phyloP scores from a whole-genome alignment of 2,113 vertebrate species.

The Zootoca vivipara region DNA sequence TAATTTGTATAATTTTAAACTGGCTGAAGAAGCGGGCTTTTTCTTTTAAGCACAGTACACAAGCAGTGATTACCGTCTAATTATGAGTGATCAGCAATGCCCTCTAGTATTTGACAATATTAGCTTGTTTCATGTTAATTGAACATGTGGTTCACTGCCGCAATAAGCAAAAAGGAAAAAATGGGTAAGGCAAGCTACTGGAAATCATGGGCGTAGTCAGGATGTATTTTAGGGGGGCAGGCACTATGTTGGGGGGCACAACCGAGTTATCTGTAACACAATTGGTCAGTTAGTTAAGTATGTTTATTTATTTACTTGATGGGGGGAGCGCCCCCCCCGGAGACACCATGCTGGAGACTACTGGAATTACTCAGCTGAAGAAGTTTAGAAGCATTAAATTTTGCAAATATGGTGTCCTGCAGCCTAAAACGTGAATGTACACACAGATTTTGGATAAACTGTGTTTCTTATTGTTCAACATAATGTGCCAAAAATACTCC shows the following conservation, averaged over 20 bases:
- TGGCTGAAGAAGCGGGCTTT: not conserved
- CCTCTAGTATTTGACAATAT: conserved; percentile 1
- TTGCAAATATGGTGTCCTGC: not conserved
- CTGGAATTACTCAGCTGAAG: not conserved
- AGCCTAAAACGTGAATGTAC: not conserved
- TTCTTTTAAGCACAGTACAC: not conserved
- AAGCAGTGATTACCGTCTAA: not conserved
- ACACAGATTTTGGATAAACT: not conserved
- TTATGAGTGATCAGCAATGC: not conserved
- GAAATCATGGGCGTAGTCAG: not conserved
- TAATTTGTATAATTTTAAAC: not conserved
- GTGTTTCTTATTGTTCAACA: not conserved
- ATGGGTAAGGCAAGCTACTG: not conserved
- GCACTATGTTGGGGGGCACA: not conserved
- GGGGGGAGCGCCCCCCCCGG: no score
- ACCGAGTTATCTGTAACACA: not conserved
- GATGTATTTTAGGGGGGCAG: not conserved
- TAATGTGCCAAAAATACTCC: not conserved
- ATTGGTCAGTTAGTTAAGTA: no score
- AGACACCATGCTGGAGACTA: no score
- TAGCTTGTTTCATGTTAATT: conserved; percentile 18
- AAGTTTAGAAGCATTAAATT: not conserved
- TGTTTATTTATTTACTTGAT: no score
- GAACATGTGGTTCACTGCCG: not conserved
- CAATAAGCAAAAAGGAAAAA: not conserved